A percentile compares a stretch with the other conserved stretches of the same genome.
These are phyloP conservation scores for Cynoglossus semilaevis DNA, from an alignment of 2,113 vertebrate genomes.

Conservation along the genomic window DNA sequence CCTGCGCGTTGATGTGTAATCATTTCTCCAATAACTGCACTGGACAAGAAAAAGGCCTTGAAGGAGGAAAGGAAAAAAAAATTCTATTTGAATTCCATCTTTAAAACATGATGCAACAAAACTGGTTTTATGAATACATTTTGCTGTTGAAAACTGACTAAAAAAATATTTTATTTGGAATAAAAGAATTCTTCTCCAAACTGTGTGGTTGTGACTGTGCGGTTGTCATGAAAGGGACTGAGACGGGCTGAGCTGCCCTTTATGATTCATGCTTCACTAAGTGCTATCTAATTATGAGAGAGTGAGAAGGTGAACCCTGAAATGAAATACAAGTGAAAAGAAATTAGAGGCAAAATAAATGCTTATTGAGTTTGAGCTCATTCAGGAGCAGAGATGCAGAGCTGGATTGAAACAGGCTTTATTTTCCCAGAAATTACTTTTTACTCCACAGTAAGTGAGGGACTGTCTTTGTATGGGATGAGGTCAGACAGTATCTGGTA, in stretches of 20 bases:
- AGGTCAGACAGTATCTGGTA: no score
- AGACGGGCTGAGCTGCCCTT: slow-evolving; percentile 44
- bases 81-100: slow-evolving; percentile 62
- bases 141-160: slow-evolving; percentile 70
- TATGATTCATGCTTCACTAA: slow-evolving; percentile 65
- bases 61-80: slow-evolving; percentile 37
- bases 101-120: slow-evolving; percentile 63
- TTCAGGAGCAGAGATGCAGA: slow-evolving; percentile 44
- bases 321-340: slow-evolving; percentile 67
- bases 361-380: slow-evolving; percentile 57
- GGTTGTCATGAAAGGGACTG: slow-evolving; percentile 59
- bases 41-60: slow-evolving; percentile 46
- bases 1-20: slow-evolving; percentile 62
- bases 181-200: slow-evolving; percentile 75
- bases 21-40: slow-evolving; percentile 56
- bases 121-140: slow-evolving; percentile 67
- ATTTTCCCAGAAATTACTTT: no score
- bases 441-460: no score
- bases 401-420: slow-evolving; percentile 40
- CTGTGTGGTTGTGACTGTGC: slow-evolving; percentile 70
- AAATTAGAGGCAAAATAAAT: slow-evolving; percentile 66
- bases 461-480: no score
- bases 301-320: slow-evolving; percentile 64
- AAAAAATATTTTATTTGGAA: slow-evolving; percentile 71
- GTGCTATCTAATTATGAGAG: slow-evolving; percentile 68